Evolutionary conservation across 2,888 invertebrate genomes (phyloP).

Genomic region (Spilarctia lutea): DNA sequence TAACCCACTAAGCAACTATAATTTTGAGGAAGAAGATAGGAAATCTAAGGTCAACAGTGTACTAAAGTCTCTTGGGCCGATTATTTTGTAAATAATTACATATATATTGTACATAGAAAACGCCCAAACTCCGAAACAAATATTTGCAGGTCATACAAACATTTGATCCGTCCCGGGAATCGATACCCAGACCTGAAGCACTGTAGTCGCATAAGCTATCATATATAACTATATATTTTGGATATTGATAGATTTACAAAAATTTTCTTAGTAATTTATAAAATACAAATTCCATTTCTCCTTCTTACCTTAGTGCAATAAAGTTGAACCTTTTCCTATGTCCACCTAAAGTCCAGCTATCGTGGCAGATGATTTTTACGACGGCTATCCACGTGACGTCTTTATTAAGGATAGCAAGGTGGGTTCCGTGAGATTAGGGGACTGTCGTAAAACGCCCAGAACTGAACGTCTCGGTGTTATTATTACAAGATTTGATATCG

Average conservation of each 20-base stretch:
- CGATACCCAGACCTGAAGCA: too few species aligned
- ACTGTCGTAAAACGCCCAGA: conserved; percentile 72
- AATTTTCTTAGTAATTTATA: too few species aligned
- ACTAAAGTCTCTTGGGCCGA: neutral
- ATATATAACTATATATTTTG: too few species aligned
- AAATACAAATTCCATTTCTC: neutral
- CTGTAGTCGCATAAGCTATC: too few species aligned
- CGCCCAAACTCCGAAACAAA: too few species aligned
- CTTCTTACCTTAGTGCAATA: conserved; percentile 4
- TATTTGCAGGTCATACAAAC: too few species aligned
- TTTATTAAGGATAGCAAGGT: conserved; percentile 74
- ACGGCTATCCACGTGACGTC: conserved; percentile 67
- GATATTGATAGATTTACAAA: too few species aligned
- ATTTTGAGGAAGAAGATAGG: neutral
- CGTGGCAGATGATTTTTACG: conserved; percentile 62
- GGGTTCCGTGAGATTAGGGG: conserved; percentile 68
- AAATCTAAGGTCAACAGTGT: neutral
- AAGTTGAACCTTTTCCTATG: conserved; percentile 12
- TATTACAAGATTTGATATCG: conserved; percentile 34
- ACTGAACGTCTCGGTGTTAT: conserved; percentile 54
- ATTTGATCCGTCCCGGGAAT: too few species aligned
- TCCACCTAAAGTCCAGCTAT: conserved; percentile 29
- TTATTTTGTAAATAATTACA: too few species aligned
- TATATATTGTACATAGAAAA: too few species aligned
- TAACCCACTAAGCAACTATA: neutral